Percentiles rank a stretch among this genome's conserved stretches.
phyloP scores from a whole-genome alignment of 2,888 invertebrate genomes.

The Lysandra coridon region DNA sequence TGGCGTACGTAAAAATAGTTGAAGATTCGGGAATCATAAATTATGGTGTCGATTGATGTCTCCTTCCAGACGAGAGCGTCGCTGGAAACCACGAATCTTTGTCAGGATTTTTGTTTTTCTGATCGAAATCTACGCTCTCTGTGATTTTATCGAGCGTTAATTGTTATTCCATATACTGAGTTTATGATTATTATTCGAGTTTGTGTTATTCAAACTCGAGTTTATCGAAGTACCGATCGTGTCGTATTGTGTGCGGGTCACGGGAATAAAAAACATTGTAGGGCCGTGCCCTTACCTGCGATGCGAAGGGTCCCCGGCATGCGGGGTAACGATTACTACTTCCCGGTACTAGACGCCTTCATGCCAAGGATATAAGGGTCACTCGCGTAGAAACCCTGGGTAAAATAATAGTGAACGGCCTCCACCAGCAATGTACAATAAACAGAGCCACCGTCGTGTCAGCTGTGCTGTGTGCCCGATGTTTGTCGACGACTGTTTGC shows the following conservation, averaged over 20 bases:
- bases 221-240: slow-evolving; percentile 2
- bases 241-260: background rate
- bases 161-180: background rate
- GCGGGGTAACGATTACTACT: background rate
- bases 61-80: background rate
- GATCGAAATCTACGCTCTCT: background rate
- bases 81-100: background rate
- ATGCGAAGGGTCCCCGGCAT: background rate
- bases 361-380: background rate
- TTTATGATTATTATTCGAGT: background rate
- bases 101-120: background rate
- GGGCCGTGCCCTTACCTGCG: slow-evolving; percentile 12
- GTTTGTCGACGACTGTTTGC: slow-evolving; percentile 3
- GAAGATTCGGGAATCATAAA: too few relatives aligned
- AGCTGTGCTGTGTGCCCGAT: background rate
- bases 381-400: background rate
- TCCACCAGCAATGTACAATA: background rate
- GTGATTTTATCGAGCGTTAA: background rate
- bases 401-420: background rate
- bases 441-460: background rate
- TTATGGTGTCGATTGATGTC: background rate
- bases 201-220: slow-evolving; percentile 3
- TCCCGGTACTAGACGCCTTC: background rate
- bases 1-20: too few relatives aligned
- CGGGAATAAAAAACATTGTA: background rate